Conservation (phyloP, 2,888 invertebrate genomes). For the Ommatoiulus sabulosus region DNA sequence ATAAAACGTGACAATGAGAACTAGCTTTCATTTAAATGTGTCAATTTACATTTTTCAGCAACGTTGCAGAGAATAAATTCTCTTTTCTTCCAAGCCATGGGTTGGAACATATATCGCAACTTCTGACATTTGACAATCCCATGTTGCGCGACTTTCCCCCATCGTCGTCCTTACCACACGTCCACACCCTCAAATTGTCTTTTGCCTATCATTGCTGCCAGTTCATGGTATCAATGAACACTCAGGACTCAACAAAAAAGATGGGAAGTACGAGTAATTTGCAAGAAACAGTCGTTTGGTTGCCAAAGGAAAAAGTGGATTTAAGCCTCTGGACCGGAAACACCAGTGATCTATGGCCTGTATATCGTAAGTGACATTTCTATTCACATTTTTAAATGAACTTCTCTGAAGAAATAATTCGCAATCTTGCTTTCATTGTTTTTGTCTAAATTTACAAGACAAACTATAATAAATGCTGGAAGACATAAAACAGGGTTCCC, state of each 20-base stretch:
- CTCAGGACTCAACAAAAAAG: slow-evolving; percentile 70
- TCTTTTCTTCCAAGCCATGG: slow-evolving; percentile 85
- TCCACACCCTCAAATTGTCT: slow-evolving; percentile 85
- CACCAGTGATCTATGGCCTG: slow-evolving; percentile 85
- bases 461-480: no score
- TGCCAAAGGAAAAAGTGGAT: slow-evolving; percentile 76
- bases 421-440: no score
- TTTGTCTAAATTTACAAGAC: no score
- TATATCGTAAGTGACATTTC: slow-evolving; percentile 76
- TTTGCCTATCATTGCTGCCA: slow-evolving; percentile 98
- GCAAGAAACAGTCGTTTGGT: slow-evolving; percentile 74
- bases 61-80: slow-evolving; percentile 91
- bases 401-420: no score
- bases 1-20: no score
- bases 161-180: slow-evolving; percentile 86
- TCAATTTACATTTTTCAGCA: slow-evolving; percentile 72
- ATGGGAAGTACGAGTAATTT: slow-evolving; percentile 64
- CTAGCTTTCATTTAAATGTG: no score
- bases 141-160: slow-evolving; percentile 87
- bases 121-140: slow-evolving; percentile 94
- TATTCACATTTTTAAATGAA: background rate
- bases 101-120: slow-evolving; percentile 80
- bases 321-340: slow-evolving; percentile 84
- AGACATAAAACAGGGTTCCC: no score
- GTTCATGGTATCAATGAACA: slow-evolving; percentile 73